Evolutionary conservation across 2,888 invertebrate species (phyloP).

Genomic region (Mamestra brassicae): DNA sequence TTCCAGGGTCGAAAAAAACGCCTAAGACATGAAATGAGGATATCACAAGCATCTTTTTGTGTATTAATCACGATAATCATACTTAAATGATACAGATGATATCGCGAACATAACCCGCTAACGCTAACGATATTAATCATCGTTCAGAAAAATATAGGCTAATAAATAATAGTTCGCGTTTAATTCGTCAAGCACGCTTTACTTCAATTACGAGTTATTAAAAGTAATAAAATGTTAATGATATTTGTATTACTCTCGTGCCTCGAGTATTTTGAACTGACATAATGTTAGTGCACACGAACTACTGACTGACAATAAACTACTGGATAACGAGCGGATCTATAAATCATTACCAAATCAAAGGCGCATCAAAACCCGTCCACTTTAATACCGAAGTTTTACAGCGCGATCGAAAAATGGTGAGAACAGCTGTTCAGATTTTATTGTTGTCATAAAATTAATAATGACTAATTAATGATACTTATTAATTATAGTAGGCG

Average conservation of each 20-base stretch:
- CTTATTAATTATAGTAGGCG: too few relatives aligned
- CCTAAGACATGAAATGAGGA: background rate
- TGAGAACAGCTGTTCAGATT: slow-evolving; percentile 17
- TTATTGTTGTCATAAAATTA: slow-evolving; percentile 9
- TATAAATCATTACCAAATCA: slow-evolving; percentile 29
- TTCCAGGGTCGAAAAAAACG: background rate
- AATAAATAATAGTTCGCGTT: slow-evolving; percentile 16
- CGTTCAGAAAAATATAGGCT: background rate
- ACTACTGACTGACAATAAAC: background rate
- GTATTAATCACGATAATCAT: background rate
- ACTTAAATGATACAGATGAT: slow-evolving; percentile 29
- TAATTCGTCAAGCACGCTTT: slow-evolving; percentile 14
- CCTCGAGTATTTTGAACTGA: slow-evolving; percentile 1
- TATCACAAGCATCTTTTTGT: background rate
- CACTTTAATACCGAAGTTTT: slow-evolving; percentile 4
- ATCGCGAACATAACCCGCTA: slow-evolving; percentile 4
- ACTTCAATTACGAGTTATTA: slow-evolving; percentile 43
- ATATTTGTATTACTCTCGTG: slow-evolving; percentile 22
- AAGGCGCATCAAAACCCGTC: slow-evolving; percentile 12
- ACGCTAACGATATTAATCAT: background rate
- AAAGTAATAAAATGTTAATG: slow-evolving; percentile 38
- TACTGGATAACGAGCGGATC: slow-evolving; percentile 10
- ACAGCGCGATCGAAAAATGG: background rate
- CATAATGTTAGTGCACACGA: slow-evolving; percentile 19
- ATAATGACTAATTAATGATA: too few relatives aligned